Evolutionary conservation across 2,113 vertebrate genomes (phyloP).

Genomic region (Eupsittula cactorum): DNA sequence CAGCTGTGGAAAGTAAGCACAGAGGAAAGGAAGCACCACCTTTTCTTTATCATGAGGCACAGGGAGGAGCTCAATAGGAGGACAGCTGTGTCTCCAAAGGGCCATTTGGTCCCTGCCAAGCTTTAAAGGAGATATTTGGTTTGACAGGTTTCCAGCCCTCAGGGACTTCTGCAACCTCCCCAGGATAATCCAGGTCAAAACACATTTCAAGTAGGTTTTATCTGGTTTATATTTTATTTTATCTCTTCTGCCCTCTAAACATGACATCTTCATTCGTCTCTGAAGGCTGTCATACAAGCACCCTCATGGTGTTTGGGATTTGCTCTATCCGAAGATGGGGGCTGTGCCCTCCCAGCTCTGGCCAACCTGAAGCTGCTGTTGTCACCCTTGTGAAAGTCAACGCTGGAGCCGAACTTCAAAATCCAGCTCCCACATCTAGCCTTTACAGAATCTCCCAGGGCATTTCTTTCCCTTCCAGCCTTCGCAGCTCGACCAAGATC

Average conservation of each 20-base stretch:
- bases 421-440: background rate
- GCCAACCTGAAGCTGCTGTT: background rate
- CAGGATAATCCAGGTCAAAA: background rate
- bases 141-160: background rate
- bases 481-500: background rate
- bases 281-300: background rate
- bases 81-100: background rate
- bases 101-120: rapidly evolving
- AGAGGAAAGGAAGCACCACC: background rate
- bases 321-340: background rate
- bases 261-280: background rate
- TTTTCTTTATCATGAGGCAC: background rate
- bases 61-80: background rate
- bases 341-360: background rate
- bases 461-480: background rate
- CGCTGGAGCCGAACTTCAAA: background rate
- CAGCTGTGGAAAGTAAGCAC: background rate
- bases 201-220: background rate
- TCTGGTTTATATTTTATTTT: background rate
- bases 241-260: background rate
- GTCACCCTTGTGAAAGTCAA: background rate
- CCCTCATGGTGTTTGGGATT: background rate
- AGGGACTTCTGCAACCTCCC: background rate
- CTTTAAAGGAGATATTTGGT: background rate
- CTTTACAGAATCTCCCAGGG: background rate